Conservation (phyloP, 2,888 invertebrate species). For the Aporophyla lueneburgensis region DNA sequence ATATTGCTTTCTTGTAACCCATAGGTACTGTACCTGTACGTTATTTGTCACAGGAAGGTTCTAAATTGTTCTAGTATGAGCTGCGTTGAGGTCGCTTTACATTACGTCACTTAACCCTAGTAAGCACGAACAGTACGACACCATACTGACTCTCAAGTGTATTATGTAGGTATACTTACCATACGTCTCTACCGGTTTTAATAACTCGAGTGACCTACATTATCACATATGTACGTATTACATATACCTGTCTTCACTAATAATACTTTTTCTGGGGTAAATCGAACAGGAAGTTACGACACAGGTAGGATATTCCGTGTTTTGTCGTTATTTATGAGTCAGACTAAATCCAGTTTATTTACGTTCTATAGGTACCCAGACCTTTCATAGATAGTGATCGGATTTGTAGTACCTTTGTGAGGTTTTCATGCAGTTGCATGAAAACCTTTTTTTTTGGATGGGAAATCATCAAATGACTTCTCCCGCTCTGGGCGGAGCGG, state of each 20-base stretch:
- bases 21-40: not conserved
- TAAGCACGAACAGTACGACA: constrained; percentile 27
- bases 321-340: constrained; percentile 23
- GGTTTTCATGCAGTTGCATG: not conserved
- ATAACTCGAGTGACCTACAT: constrained; percentile 34
- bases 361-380: not conserved
- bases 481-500: too few relatives aligned
- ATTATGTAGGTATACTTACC: constrained; percentile 4
- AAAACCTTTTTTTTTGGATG: too few relatives aligned
- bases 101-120: constrained; percentile 52
- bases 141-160: constrained; percentile 18
- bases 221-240: constrained; percentile 8
- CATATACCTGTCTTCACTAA: not conserved
- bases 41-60: constrained; percentile 21
- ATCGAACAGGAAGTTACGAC: constrained; percentile 25
- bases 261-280: not conserved
- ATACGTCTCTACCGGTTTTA: constrained; percentile 18
- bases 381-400: not conserved
- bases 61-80: constrained; percentile 8
- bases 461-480: too few relatives aligned
- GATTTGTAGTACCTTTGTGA: not conserved
- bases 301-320: constrained; percentile 3
- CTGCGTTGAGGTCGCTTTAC: constrained; percentile 20
- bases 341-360: not conserved
- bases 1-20: not conserved